These are phyloP conservation scores for Linnaemya vulpina DNA, from an alignment of 2,888 invertebrate genomes.

Conservation along the genomic window DNA sequence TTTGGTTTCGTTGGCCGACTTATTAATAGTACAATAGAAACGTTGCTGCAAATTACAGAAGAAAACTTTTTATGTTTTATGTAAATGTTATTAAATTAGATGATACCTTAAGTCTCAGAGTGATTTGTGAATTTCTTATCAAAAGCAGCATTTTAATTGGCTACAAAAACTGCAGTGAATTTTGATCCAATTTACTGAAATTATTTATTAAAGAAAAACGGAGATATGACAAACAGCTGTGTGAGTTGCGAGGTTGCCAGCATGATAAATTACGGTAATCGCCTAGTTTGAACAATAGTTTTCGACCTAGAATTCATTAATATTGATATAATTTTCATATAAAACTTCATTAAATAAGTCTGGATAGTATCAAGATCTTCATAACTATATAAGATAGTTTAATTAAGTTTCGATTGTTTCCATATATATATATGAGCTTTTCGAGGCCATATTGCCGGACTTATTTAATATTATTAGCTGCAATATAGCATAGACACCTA, in stretches of 20 bases:
- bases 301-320: neutral
- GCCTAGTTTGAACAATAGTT: neutral
- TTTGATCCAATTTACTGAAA: neutral
- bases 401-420: too few relatives aligned
- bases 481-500: too few relatives aligned
- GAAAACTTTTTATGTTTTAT: neutral
- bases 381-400: too few relatives aligned
- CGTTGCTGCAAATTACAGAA: slow-evolving; percentile 57
- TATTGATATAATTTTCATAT: too few relatives aligned
- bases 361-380: too few relatives aligned
- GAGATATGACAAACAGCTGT: neutral
- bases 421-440: too few relatives aligned
- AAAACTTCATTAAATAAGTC: too few relatives aligned
- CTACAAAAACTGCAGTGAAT: neutral
- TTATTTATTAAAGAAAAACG: neutral
- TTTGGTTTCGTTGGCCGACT: slow-evolving; percentile 68
- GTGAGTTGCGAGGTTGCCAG: neutral
- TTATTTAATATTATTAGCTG: too few relatives aligned
- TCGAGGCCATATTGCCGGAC: too few relatives aligned
- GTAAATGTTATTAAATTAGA: neutral
- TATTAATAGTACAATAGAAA: slow-evolving; percentile 56
- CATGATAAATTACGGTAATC: neutral
- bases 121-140: slow-evolving; percentile 22
- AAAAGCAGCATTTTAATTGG: slow-evolving; percentile 31
- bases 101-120: slow-evolving; percentile 37